A percentile compares a stretch with the other conserved stretches of the same genome.
phyloP scores from a whole-genome alignment of 1,140 invertebrate genomes.

The Bombus consobrinus region DNA sequence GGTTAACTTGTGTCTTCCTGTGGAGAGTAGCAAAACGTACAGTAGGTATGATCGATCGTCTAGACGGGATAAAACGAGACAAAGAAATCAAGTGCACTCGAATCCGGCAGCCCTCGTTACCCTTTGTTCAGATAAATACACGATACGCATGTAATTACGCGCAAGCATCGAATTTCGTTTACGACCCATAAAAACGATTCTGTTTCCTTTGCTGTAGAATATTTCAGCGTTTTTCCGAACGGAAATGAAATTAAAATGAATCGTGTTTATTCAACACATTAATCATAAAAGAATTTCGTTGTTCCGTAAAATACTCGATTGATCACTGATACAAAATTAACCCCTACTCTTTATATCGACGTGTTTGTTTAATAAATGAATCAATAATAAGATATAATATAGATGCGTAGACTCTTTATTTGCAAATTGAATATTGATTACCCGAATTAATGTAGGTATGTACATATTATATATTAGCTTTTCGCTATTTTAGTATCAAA shows the following conservation, averaged over 20 bases:
- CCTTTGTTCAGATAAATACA: conserved; percentile 47
- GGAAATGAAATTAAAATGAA: background rate
- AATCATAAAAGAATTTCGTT: background rate
- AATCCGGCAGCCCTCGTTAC: conserved; percentile 36
- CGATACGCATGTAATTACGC: conserved; percentile 50
- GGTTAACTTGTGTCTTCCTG: conserved; percentile 17
- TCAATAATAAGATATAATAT: background rate
- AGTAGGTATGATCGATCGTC: conserved; percentile 45
- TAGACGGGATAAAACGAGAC: conserved; percentile 46
- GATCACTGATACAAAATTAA: background rate
- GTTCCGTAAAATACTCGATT: background rate
- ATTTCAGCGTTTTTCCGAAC: background rate
- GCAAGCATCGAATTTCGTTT: conserved; percentile 48
- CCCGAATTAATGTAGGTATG: too few species aligned
- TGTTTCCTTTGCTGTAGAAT: conserved; percentile 3
- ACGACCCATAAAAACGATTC: conserved; percentile 9
- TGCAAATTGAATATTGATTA: background rate
- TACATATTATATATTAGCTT: too few species aligned
- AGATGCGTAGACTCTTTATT: background rate
- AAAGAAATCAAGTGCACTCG: conserved; percentile 53
- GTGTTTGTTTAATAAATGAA: background rate
- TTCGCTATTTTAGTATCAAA: too few species aligned
- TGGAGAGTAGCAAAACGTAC: background rate
- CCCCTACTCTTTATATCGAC: too few species aligned
- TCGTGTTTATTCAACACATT: conserved; percentile 10